A percentile compares a stretch with the other conserved stretches of the same genome.
These are phyloP conservation scores for Hemibagrus wyckioides DNA, from an alignment of 2,113 vertebrate genomes.

Conservation along the genomic window DNA sequence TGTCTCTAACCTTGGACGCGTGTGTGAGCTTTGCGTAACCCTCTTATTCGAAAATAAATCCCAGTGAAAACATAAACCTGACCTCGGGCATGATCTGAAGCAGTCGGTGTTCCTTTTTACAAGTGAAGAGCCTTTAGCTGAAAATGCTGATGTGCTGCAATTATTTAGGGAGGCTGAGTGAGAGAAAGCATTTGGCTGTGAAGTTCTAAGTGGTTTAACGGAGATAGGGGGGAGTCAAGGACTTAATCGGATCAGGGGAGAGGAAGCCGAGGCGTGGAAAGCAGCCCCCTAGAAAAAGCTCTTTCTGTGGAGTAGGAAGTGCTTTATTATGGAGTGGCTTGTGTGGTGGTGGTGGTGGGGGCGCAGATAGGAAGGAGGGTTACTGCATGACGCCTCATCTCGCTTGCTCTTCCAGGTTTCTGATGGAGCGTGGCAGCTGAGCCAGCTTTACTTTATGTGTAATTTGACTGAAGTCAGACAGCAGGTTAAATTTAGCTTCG, in stretches of 20 bases:
- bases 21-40: background rate
- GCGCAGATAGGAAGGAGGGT: background rate
- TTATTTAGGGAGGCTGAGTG: slow-evolving; percentile 22
- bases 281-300: slow-evolving; percentile 30
- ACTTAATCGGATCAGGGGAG: slow-evolving; percentile 46
- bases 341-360: background rate
- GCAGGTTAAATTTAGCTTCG: background rate
- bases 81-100: background rate
- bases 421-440: slow-evolving; percentile 26
- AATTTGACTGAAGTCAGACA: slow-evolving; percentile 9
- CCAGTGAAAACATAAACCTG: background rate
- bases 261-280: slow-evolving; percentile 24
- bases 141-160: slow-evolving; percentile 28
- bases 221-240: background rate
- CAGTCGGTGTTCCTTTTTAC: background rate
- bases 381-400: background rate
- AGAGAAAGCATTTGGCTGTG: slow-evolving; percentile 33
- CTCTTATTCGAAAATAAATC: slow-evolving; percentile 18
- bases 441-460: slow-evolving; percentile 14
- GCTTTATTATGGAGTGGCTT: slow-evolving; percentile 33
- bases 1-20: background rate
- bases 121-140: background rate
- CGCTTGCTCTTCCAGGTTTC: slow-evolving; percentile 22
- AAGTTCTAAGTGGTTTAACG: slow-evolving; percentile 35
- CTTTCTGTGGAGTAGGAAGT: slow-evolving; percentile 39